Evolutionary conservation across 2,113 vertebrate genomes (phyloP).

Genomic region (Pseudonaja textilis): DNA sequence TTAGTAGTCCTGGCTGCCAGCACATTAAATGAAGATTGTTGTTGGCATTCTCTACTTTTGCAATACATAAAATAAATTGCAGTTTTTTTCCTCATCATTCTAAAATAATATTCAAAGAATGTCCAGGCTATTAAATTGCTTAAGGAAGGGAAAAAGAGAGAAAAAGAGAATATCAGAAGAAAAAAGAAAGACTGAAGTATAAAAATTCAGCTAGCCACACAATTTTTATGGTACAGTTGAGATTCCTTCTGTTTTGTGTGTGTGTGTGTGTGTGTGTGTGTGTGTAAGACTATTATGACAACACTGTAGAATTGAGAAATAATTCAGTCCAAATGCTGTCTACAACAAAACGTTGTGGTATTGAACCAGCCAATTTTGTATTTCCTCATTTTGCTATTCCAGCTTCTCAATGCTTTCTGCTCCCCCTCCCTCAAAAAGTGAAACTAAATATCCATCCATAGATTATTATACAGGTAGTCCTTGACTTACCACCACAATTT

Average conservation of each 20-base stretch:
- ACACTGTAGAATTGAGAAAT: background rate
- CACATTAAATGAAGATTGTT: slow-evolving; percentile 35
- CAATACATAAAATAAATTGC: background rate
- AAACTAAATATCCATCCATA: background rate
- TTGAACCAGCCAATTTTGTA: background rate
- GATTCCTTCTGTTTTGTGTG: background rate
- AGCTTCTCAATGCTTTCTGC: background rate
- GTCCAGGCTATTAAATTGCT: background rate
- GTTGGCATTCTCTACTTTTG: background rate
- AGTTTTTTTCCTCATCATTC: background rate
- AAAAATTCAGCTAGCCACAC: background rate
- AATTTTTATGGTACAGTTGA: background rate
- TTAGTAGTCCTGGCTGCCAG: slow-evolving; percentile 35
- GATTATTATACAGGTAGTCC: background rate
- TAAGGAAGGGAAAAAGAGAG: background rate
- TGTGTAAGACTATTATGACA: background rate
- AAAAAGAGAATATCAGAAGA: accelerated
- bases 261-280: background rate
- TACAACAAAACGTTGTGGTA: background rate
- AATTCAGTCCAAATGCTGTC: background rate
- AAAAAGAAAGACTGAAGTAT: background rate
- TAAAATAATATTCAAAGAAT: background rate
- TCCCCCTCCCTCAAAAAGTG: background rate
- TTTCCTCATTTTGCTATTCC: background rate
- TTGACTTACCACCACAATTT: background rate